These are phyloP conservation scores for Ochotona curzoniae DNA, from an alignment of 2,113 vertebrate genomes.

Conservation along the genomic window DNA sequence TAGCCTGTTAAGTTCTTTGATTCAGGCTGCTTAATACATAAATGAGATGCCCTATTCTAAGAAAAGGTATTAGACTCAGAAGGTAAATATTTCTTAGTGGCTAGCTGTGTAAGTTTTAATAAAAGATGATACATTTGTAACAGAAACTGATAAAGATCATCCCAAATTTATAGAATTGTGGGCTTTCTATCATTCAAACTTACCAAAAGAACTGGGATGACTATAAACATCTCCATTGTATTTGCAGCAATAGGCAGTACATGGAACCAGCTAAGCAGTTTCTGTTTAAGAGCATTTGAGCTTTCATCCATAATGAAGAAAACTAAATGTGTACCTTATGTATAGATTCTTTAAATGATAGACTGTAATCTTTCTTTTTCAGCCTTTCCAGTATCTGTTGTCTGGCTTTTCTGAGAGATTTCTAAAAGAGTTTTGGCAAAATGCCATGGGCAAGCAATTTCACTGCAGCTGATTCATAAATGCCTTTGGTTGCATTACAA, in stretches of 20 bases:
- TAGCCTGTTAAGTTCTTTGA: not conserved
- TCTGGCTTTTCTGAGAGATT: constrained; percentile 79
- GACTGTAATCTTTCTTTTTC: constrained; percentile 71
- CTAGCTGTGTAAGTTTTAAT: not conserved
- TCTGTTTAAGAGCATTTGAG: constrained; percentile 64
- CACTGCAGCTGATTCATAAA: constrained; percentile 67
- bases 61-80: not conserved
- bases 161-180: not conserved
- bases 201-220: constrained; percentile 7
- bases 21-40: not conserved
- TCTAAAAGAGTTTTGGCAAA: constrained; percentile 73
- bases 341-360: constrained; percentile 73
- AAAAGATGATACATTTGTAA: constrained; percentile 8
- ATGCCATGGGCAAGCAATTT: constrained; percentile 67
- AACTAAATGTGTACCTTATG: constrained; percentile 74
- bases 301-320: constrained; percentile 75
- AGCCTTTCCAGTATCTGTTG: constrained; percentile 76
- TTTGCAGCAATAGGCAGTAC: constrained; percentile 35
- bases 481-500: constrained; percentile 78
- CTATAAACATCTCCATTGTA: constrained; percentile 7
- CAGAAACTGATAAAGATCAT: not conserved
- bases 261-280: constrained; percentile 44
- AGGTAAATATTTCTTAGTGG: not conserved
- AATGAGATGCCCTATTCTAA: not conserved
- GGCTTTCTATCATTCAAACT: constrained; percentile 27